Percentiles rank a stretch among this genome's conserved stretches.
Evolutionary conservation across 2,888 invertebrate species (phyloP).

Genomic region (Operophtera brumata): DNA sequence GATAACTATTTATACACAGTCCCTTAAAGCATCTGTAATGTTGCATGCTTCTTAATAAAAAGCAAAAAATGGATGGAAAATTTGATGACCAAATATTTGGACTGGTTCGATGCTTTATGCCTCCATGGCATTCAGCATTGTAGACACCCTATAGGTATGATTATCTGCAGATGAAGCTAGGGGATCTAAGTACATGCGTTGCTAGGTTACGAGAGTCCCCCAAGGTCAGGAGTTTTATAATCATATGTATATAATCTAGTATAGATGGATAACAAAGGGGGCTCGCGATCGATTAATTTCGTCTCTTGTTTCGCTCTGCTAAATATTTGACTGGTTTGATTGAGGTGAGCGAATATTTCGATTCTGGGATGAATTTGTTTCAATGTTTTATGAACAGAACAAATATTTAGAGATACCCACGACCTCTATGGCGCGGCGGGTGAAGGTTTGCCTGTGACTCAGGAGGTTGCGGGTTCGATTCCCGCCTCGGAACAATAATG

Average conservation of each 20-base stretch:
- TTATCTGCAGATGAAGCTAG: conserved; percentile 71
- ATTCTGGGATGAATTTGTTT: background rate
- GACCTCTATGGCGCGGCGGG: too few relatives aligned
- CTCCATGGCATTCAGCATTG: conserved; percentile 49
- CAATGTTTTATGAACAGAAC: too few relatives aligned
- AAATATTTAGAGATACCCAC: too few relatives aligned
- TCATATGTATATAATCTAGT: conserved; percentile 54
- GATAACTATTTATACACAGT: too few relatives aligned
- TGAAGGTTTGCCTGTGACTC: too few relatives aligned
- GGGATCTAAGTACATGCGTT: conserved; percentile 71
- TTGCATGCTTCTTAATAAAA: too few relatives aligned
- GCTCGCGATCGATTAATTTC: conserved; percentile 53
- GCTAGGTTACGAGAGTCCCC: conserved; percentile 74
- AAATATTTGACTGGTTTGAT: conserved; percentile 33
- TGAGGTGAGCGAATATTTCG: conserved; percentile 8
- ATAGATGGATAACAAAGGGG: conserved; percentile 51
- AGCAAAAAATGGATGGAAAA: background rate
- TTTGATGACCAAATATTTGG: background rate
- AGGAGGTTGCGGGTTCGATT: too few relatives aligned
- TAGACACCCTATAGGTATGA: conserved; percentile 72
- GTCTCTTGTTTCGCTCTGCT: conserved; percentile 39
- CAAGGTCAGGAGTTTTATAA: conserved; percentile 75
- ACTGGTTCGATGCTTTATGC: conserved; percentile 42
- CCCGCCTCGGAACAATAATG: too few relatives aligned
- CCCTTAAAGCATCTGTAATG: too few relatives aligned